phyloP scores from a whole-genome alignment of 2,113 vertebrate genomes.

The Sinocyclocheilus maitianheensis region DNA sequence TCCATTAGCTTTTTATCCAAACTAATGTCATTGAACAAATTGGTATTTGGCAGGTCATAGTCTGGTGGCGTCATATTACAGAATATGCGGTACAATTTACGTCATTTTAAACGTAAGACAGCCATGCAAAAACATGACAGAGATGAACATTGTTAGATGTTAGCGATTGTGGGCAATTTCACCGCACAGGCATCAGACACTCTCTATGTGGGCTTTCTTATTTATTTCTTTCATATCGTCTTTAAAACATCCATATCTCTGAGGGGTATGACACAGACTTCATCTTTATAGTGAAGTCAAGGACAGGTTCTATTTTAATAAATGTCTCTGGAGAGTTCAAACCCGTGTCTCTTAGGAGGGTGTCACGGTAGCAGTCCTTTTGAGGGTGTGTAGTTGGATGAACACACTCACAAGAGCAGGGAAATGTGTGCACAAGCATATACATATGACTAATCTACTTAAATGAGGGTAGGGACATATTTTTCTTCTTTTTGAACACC shows the following conservation, averaged over 20 bases:
- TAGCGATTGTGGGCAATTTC: not conserved
- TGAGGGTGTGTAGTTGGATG: not conserved
- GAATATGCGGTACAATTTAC: not conserved
- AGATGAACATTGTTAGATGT: slow-evolving; percentile 1
- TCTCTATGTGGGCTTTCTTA: not conserved
- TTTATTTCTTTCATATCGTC: not conserved
- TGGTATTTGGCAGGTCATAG: not conserved
- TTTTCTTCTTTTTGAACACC: slow-evolving; percentile 11
- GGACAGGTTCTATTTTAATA: slow-evolving; percentile 31
- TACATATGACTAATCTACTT: slow-evolving; percentile 2
- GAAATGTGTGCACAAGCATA: not conserved
- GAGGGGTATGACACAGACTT: not conserved
- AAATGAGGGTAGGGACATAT: not conserved
- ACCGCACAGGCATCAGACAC: not conserved
- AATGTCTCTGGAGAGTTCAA: slow-evolving; percentile 20
- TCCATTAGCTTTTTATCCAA: not conserved
- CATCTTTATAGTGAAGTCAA: slow-evolving; percentile 30
- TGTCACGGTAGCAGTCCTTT: not conserved
- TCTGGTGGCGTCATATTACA: not conserved
- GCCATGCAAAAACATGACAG: not conserved
- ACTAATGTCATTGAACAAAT: not conserved
- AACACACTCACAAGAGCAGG: not conserved
- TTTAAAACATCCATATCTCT: not conserved
- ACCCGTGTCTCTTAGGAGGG: not conserved
- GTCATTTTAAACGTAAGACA: not conserved